Conservation (phyloP, 2,797 vertebrate species). For the Hydrolagus colliei region DNA sequence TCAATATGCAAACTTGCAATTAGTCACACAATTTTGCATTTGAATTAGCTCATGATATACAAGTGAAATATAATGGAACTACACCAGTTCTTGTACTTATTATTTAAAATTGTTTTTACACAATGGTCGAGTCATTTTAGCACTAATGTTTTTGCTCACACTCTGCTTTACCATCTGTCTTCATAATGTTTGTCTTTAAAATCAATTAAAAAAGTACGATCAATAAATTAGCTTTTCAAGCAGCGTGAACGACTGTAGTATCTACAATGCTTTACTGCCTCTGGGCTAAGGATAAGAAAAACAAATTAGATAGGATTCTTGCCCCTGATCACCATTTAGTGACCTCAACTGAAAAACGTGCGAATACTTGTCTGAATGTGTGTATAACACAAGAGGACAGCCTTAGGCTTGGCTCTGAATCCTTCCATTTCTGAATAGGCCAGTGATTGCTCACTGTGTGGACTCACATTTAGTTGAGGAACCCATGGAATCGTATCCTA, state of each 20-base stretch:
- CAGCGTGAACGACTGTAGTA: background rate
- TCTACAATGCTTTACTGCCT: too few relatives aligned
- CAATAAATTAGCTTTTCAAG: background rate
- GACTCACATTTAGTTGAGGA: too few relatives aligned
- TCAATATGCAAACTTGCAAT: conserved; percentile 26
- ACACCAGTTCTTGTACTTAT: background rate
- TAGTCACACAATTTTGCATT: background rate
- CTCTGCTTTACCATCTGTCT: background rate
- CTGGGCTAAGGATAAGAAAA: too few relatives aligned
- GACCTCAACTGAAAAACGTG: too few relatives aligned
- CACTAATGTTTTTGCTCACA: background rate
- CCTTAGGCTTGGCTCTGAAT: too few relatives aligned
- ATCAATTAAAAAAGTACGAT: background rate
- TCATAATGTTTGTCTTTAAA: background rate
- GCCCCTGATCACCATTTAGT: too few relatives aligned
- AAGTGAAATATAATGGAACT: background rate
- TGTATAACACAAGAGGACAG: too few relatives aligned
- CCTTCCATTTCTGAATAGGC: too few relatives aligned
- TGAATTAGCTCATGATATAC: background rate
- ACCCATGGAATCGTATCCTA: too few relatives aligned
- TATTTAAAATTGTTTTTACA: background rate
- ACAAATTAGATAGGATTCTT: too few relatives aligned
- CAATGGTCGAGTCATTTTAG: background rate
- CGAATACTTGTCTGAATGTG: too few relatives aligned
- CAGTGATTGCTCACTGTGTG: too few relatives aligned